These are phyloP conservation scores for Drosophila neotestacea DNA, from an alignment of 2,888 invertebrate species.

Conservation along the genomic window DNA sequence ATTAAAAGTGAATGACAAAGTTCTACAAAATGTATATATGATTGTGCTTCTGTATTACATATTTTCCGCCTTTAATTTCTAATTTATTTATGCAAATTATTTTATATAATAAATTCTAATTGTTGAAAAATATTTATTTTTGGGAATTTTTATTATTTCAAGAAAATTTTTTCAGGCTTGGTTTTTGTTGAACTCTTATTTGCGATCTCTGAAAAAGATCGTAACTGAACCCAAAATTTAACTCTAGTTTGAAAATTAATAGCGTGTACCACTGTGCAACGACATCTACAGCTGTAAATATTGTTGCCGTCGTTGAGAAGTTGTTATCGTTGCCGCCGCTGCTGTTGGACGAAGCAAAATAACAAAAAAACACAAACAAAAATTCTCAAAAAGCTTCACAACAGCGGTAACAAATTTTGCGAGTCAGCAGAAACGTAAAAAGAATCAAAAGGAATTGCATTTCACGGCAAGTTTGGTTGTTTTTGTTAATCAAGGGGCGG, in stretches of 20 bases:
- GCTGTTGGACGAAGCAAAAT: conserved; percentile 57
- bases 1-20: conserved; percentile 11
- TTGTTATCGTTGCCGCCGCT: conserved; percentile 76
- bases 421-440: conserved; percentile 69
- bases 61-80: background rate
- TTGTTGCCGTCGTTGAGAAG: conserved; percentile 77
- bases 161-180: too few species aligned
- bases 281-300: conserved; percentile 77
- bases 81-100: background rate
- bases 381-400: conserved; percentile 48
- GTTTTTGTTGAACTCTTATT: too few species aligned
- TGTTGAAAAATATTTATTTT: background rate
- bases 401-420: conserved; percentile 73
- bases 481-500: conserved; percentile 59
- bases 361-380: conserved; percentile 43
- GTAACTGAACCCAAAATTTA: background rate
- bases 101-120: background rate
- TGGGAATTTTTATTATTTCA: too few species aligned
- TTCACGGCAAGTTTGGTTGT: conserved; percentile 71
- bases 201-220: too few species aligned
- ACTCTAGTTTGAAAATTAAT: background rate
- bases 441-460: conserved; percentile 78
- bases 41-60: background rate
- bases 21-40: background rate
- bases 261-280: conserved; percentile 63